phyloP scores from a whole-genome alignment of 2,888 invertebrate genomes.

The Hemistola chrysoprasaria region DNA sequence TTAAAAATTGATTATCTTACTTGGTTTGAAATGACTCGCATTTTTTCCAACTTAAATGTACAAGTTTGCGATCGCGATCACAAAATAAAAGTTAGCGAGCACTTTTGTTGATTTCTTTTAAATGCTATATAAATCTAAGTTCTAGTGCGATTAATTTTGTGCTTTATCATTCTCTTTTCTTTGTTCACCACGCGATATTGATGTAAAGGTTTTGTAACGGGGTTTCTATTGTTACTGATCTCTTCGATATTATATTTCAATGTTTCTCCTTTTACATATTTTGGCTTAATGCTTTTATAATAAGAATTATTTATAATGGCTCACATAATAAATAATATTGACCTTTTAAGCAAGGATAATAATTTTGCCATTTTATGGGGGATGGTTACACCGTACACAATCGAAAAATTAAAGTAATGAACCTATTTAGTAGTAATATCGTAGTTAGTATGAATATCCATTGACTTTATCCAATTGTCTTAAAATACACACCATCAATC shows the following conservation, averaged over 20 bases:
- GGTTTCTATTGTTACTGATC: slow-evolving; percentile 23
- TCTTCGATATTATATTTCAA: slow-evolving; percentile 3
- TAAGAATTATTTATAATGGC: no score
- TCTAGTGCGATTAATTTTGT: slow-evolving; percentile 48
- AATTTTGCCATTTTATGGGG: no score
- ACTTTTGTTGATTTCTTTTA: slow-evolving; percentile 63
- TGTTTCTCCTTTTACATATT: no score
- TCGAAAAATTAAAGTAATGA: no score
- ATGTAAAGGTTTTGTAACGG: slow-evolving; percentile 28
- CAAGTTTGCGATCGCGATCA: slow-evolving; percentile 70
- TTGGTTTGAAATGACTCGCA: slow-evolving; percentile 65
- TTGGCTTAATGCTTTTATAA: no score
- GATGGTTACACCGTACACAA: no score
- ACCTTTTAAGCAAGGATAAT: no score
- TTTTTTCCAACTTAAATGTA: slow-evolving; percentile 74
- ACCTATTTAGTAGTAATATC: no score
- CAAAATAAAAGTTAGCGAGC: slow-evolving; percentile 70
- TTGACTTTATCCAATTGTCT: no score
- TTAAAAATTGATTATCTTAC: slow-evolving; percentile 72
- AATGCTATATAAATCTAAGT: slow-evolving; percentile 61
- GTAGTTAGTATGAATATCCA: no score
- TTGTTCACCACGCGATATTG: slow-evolving; percentile 29
- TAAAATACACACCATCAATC: no score
- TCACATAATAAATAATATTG: no score
- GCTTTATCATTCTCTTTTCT: slow-evolving; percentile 44